These are phyloP conservation scores for Lepus oiostolus DNA, from an alignment of 2,797 vertebrate species.

Conservation along the genomic window DNA sequence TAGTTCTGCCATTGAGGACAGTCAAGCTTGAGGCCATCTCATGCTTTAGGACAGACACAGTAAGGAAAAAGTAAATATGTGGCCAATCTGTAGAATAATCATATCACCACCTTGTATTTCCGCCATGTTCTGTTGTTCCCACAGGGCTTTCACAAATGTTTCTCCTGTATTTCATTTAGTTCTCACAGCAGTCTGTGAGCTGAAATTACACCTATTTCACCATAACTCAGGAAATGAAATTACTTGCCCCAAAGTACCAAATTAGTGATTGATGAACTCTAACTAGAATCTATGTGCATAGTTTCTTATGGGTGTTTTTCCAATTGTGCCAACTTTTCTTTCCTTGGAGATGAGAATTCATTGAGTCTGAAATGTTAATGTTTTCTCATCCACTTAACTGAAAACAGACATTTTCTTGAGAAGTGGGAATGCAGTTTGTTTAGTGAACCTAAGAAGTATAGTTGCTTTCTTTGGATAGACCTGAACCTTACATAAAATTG, in stretches of 20 bases:
- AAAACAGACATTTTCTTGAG: not conserved
- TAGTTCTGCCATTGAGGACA: not conserved
- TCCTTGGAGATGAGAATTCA: not conserved
- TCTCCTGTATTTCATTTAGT: not conserved
- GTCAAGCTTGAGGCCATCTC: not conserved
- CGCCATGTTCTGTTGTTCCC: not conserved
- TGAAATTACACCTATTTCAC: not conserved
- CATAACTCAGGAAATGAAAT: conserved; percentile 25
- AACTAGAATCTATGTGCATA: not conserved
- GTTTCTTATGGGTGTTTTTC: not conserved
- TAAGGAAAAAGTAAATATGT: conserved; percentile 1
- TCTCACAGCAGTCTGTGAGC: not conserved
- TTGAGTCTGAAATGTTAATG: conserved; percentile 10
- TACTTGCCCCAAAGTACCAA: not conserved
- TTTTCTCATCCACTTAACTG: conserved; percentile 46
- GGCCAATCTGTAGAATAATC: not conserved
- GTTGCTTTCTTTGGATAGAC: not conserved
- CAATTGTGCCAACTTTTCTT: not conserved
- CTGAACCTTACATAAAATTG: not conserved
- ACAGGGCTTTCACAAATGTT: not conserved
- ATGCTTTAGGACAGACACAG: not conserved
- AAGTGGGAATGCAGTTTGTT: not conserved
- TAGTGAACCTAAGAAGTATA: not conserved
- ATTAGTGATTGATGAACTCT: not conserved
- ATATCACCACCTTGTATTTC: not conserved